phyloP scores from a whole-genome alignment of 2,113 vertebrate genomes.

The Crotalus horridus region DNA sequence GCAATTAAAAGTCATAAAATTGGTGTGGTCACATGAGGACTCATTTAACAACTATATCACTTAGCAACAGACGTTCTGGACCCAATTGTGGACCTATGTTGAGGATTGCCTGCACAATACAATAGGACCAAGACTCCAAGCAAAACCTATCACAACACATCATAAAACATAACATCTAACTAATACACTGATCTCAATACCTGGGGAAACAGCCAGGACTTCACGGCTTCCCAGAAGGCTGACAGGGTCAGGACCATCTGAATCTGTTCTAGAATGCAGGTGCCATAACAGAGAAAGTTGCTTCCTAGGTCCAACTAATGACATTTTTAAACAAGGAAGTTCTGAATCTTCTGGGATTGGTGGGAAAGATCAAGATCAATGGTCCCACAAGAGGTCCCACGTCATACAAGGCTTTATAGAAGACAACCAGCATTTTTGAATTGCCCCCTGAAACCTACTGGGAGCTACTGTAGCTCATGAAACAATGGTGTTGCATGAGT shows the following conservation, averaged over 20 bases:
- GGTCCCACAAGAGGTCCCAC: neutral
- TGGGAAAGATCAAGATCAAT: neutral
- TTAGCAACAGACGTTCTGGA: too few species aligned
- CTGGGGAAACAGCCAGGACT: neutral
- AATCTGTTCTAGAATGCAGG: neutral
- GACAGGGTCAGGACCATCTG: neutral
- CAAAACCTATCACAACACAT: neutral
- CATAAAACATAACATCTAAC: too few species aligned
- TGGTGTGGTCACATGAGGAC: too few species aligned
- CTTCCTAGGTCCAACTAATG: neutral
- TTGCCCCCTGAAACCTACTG: too few species aligned
- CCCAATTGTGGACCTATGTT: too few species aligned
- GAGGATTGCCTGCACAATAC: neutral
- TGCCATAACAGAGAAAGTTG: too few species aligned
- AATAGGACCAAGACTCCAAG: neutral
- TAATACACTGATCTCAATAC: neutral
- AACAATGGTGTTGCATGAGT: too few species aligned
- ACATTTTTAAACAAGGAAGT: neutral
- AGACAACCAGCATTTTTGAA: neutral
- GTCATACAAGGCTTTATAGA: neutral
- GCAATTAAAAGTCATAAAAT: too few species aligned
- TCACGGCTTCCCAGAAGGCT: neutral
- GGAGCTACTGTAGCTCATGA: too few species aligned
- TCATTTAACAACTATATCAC: too few species aligned
- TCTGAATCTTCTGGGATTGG: neutral